phyloP scores from a whole-genome alignment of 2,888 invertebrate species.

The Tipula helvola region DNA sequence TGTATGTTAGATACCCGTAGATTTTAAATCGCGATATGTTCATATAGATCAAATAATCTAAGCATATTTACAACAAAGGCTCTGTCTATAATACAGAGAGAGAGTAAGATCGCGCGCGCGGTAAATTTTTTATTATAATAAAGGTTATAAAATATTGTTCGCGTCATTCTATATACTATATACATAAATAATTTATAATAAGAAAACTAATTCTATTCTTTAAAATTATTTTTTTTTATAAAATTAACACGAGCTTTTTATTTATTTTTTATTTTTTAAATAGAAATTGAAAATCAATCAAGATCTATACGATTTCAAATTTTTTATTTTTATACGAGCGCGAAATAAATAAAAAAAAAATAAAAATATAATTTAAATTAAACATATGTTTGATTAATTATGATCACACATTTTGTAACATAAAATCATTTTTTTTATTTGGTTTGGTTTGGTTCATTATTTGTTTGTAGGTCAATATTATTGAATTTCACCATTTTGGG shows the following conservation, averaged over 20 bases:
- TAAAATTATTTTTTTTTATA: background rate
- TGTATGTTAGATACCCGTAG: background rate
- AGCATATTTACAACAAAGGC: background rate
- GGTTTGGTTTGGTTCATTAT: background rate
- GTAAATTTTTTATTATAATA: background rate
- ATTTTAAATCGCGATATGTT: background rate
- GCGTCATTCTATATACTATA: background rate
- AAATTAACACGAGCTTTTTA: background rate
- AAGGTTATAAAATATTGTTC: background rate
- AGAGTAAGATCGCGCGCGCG: background rate
- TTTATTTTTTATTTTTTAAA: background rate
- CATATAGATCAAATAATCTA: background rate
- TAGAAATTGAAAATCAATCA: background rate
- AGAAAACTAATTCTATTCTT: background rate
- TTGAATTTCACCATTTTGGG: background rate
- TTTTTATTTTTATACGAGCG: too few species aligned
- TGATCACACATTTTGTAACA: background rate
- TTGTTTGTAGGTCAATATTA: background rate
- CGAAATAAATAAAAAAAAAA: background rate
- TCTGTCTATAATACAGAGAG: too few species aligned
- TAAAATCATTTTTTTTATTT: background rate
- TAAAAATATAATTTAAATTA: background rate
- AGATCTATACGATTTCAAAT: background rate
- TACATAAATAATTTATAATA: background rate
- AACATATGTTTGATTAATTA: background rate